These are phyloP conservation scores for Rhynchotus rufescens DNA, from an alignment of 2,797 vertebrate species.

Conservation along the genomic window DNA sequence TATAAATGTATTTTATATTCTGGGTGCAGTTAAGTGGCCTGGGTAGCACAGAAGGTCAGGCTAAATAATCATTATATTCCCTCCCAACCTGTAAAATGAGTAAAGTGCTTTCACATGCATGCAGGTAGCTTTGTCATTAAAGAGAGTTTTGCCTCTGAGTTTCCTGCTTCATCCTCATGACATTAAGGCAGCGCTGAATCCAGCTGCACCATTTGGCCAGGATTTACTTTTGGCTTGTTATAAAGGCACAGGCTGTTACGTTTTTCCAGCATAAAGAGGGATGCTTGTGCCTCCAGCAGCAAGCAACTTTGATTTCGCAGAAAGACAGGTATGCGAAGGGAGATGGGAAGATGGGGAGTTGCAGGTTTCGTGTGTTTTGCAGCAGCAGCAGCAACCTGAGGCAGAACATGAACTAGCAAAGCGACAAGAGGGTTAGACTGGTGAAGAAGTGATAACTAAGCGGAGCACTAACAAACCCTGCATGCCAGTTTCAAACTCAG, in stretches of 20 bases:
- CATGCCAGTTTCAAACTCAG: neutral
- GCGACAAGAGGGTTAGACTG: neutral
- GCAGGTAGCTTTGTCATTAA: constrained; percentile 3
- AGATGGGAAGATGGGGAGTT: neutral
- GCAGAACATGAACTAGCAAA: neutral
- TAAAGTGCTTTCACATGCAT: constrained; percentile 10
- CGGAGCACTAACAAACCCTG: neutral
- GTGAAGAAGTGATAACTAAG: neutral
- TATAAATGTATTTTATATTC: constrained; percentile 17
- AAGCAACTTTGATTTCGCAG: neutral
- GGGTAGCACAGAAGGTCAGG: neutral
- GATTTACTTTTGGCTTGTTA: neutral
- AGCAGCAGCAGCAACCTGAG: neutral
- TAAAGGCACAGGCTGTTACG: neutral
- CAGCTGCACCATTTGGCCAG: constrained; percentile 30
- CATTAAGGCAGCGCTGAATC: neutral
- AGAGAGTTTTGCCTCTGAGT: neutral
- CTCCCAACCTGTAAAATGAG: neutral
- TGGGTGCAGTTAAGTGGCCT: neutral
- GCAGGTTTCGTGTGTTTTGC: neutral
- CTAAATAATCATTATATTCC: neutral
- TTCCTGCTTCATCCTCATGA: neutral
- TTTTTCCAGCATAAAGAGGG: neutral
- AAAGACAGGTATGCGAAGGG: neutral
- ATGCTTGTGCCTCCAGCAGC: neutral